phyloP scores from a whole-genome alignment of 2,113 vertebrate genomes.

The Chelonoidis abingdonii region DNA sequence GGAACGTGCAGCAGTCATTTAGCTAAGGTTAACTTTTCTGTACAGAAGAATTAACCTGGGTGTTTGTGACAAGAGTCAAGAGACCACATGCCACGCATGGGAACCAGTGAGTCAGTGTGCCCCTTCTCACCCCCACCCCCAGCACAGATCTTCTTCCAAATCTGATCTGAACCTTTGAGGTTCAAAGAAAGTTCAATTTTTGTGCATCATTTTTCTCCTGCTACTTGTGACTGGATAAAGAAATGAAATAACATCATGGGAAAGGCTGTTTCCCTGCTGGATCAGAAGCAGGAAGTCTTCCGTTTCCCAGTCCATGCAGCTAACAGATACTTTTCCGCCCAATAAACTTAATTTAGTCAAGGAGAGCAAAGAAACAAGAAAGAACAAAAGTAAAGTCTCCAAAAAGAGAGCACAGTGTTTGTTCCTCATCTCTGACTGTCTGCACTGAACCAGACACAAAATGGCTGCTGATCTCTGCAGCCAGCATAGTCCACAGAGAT shows the following conservation, averaged over 20 bases:
- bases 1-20: neutral
- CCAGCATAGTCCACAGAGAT: neutral
- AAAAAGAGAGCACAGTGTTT: neutral
- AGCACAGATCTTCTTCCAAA: neutral
- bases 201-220: neutral
- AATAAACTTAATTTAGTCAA: neutral
- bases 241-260: fast-evolving
- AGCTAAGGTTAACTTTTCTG: neutral
- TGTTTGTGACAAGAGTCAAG: neutral
- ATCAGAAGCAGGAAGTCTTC: neutral
- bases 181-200: fast-evolving
- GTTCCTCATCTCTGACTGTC: neutral
- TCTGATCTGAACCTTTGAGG: fast-evolving
- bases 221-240: neutral
- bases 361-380: fast-evolving
- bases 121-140: neutral
- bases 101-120: neutral
- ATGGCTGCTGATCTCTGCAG: neutral
- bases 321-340: neutral
- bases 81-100: neutral
- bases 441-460: neutral
- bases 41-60: neutral
- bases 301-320: neutral
- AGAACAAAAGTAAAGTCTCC: neutral
- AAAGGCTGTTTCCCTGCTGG: neutral